A percentile compares a stretch with the other conserved stretches of the same genome.
Conservation (phyloP, 2,113 vertebrate species). For the Sphyrna mokarran region DNA sequence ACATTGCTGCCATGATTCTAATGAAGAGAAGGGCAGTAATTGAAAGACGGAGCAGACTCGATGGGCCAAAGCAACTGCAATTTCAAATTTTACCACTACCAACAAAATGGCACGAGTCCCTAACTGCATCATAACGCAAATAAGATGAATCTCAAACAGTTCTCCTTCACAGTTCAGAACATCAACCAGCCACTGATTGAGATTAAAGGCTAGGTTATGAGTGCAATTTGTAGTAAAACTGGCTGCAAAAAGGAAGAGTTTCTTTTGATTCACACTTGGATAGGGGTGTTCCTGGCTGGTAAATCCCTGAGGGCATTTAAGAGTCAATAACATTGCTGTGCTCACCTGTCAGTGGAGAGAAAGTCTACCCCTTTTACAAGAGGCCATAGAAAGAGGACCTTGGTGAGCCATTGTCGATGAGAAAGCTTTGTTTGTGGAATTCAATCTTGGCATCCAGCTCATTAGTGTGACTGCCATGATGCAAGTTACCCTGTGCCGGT, state of each 20-base stretch:
- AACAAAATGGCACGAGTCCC: too few relatives aligned
- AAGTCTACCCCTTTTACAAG: not conserved
- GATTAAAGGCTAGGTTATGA: not conserved
- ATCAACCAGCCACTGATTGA: not conserved
- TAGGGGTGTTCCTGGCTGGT: too few relatives aligned
- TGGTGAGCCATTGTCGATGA: not conserved
- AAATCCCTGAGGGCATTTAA: too few relatives aligned
- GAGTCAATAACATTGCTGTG: too few relatives aligned
- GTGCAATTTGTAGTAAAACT: not conserved
- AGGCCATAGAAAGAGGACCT: not conserved
- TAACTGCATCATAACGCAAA: not conserved
- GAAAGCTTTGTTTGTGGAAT: not conserved
- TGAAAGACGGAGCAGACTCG: too few relatives aligned
- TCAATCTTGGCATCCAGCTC: not conserved
- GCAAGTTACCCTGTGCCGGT: not conserved
- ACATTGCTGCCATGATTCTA: too few relatives aligned
- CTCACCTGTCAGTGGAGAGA: not conserved
- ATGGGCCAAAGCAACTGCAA: too few relatives aligned
- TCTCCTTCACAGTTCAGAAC: not conserved
- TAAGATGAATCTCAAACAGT: not conserved
- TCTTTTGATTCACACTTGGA: too few relatives aligned
- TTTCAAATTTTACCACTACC: too few relatives aligned
- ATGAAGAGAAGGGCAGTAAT: too few relatives aligned
- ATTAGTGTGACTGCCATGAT: not conserved
- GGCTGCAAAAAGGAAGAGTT: not conserved